Evolutionary conservation across 2,797 vertebrate genomes (phyloP).

Genomic region (Holocentrus rufus): DNA sequence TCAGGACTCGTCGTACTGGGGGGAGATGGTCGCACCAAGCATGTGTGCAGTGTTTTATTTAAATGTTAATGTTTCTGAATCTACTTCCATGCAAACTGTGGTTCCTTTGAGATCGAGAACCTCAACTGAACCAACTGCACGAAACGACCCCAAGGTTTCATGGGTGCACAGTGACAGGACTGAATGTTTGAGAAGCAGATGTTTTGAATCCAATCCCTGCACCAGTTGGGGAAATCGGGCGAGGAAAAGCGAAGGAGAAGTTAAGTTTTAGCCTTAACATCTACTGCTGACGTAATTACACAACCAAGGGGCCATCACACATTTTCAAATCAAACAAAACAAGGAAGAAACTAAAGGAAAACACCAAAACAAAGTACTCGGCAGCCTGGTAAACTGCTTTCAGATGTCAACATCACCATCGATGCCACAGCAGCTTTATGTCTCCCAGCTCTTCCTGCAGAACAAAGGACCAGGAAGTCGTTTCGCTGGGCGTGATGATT

Average conservation of each 20-base stretch:
- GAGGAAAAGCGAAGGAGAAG: background rate
- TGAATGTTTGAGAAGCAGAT: too few relatives aligned
- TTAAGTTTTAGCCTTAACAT: background rate
- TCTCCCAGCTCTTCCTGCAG: constrained; percentile 45
- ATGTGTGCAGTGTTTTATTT: too few relatives aligned
- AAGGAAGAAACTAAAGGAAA: background rate
- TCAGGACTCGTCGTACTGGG: background rate
- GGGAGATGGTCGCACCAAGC: background rate
- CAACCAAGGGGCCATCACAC: background rate
- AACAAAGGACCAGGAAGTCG: constrained; percentile 52
- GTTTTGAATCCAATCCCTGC: background rate
- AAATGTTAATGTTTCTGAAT: too few relatives aligned
- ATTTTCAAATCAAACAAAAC: background rate
- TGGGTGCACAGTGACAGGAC: too few relatives aligned
- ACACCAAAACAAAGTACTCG: background rate
- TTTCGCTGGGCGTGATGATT: constrained; percentile 55
- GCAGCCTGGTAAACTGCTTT: background rate
- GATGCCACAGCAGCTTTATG: constrained; percentile 13
- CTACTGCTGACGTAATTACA: background rate
- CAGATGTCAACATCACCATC: constrained; percentile 11
- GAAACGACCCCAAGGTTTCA: too few relatives aligned
- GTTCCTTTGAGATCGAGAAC: too few relatives aligned
- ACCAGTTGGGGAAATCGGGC: background rate
- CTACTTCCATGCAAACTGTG: too few relatives aligned
- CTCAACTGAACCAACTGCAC: too few relatives aligned